Conservation (phyloP, 2,113 vertebrate genomes). For the Marcusenius ussheri region DNA sequence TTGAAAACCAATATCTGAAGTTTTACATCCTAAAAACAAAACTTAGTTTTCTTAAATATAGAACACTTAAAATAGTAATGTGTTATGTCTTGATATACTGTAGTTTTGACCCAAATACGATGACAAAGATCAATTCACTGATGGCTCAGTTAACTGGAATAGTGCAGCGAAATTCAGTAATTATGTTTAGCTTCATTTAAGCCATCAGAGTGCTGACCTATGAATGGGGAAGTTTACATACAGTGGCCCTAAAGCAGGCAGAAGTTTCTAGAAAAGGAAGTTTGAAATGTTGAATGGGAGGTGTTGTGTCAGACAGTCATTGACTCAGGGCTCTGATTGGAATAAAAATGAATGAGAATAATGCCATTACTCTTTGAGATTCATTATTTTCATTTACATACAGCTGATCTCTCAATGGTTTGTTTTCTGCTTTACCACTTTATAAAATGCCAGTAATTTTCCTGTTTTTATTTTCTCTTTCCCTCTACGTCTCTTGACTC, state of each 20-base stretch:
- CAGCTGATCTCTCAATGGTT: conserved; percentile 32
- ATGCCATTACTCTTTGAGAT: background rate
- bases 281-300: background rate
- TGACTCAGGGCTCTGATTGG: background rate
- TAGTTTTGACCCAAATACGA: background rate
- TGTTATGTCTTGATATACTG: background rate
- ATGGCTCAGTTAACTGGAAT: background rate
- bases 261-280: background rate
- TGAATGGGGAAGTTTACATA: background rate
- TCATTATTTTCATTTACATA: background rate
- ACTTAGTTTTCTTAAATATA: background rate
- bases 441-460: background rate
- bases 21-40: background rate
- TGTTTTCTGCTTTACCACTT: background rate
- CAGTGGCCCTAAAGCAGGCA: background rate
- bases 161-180: background rate
- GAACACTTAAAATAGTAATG: background rate
- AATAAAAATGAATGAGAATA: background rate
- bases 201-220: background rate
- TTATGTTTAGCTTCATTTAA: background rate
- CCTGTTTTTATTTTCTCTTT: conserved; percentile 37
- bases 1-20: background rate
- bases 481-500: conserved; percentile 21
- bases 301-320: background rate
- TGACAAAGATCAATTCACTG: background rate